phyloP scores from a whole-genome alignment of 1,140 invertebrate species.

The Danaus plexippus region DNA sequence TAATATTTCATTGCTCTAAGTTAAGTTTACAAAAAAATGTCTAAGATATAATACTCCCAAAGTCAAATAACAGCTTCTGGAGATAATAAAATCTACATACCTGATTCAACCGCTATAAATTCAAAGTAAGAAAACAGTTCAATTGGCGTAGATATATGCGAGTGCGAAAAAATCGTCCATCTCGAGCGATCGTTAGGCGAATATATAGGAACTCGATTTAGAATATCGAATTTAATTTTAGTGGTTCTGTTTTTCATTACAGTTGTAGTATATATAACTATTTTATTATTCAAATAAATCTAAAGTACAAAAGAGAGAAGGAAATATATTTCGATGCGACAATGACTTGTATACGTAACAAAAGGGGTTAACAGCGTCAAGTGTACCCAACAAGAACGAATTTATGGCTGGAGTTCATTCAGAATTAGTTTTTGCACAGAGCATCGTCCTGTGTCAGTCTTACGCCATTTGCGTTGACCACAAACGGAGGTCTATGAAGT shows the following conservation, averaged over 20 bases:
- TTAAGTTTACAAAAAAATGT: too few species aligned
- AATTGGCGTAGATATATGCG: slow-evolving; percentile 37
- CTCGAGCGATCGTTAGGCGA: not conserved
- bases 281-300: too few species aligned
- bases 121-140: slow-evolving; percentile 36
- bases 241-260: too few species aligned
- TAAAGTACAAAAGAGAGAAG: too few species aligned
- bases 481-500: slow-evolving; percentile 24
- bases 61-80: not conserved
- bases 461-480: slow-evolving; percentile 17
- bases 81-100: slow-evolving; percentile 15
- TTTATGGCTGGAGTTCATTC: slow-evolving; percentile 31
- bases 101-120: slow-evolving; percentile 30
- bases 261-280: too few species aligned
- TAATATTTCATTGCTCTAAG: too few species aligned
- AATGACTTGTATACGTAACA: too few species aligned
- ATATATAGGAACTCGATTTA: too few species aligned
- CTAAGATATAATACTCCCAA: too few species aligned
- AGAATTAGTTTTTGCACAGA: slow-evolving; percentile 42
- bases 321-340: too few species aligned
- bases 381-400: slow-evolving; percentile 21
- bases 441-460: slow-evolving; percentile 14
- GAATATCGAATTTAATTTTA: too few species aligned
- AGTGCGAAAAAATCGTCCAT: not conserved
- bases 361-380: slow-evolving; percentile 13